phyloP scores from a whole-genome alignment of 2,113 vertebrate genomes.

The Excalfactoria chinensis region DNA sequence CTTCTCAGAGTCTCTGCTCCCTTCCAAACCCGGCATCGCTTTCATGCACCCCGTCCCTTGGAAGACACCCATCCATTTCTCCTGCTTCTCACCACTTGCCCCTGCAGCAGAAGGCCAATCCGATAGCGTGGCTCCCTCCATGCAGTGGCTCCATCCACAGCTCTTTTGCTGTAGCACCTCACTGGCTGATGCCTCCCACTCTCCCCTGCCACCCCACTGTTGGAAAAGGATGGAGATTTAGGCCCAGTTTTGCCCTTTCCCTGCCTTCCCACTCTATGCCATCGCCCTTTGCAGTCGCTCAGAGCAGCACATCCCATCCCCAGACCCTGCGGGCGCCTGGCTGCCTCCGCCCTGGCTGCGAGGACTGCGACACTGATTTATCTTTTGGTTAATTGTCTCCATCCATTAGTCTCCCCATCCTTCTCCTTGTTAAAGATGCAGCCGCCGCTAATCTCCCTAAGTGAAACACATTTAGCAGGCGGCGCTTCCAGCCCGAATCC shows the following conservation, averaged over 20 bases:
- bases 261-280: not conserved
- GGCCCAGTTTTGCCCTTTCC: not conserved
- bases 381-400: slow-evolving; percentile 70
- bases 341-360: slow-evolving; percentile 12
- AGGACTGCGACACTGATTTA: slow-evolving; percentile 60
- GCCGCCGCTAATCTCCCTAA: slow-evolving; percentile 37
- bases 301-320: not conserved
- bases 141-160: not conserved
- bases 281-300: not conserved
- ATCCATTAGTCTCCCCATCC: slow-evolving; percentile 65
- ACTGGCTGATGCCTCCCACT: not conserved
- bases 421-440: slow-evolving; percentile 57
- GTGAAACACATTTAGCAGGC: not conserved
- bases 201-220: fast-evolving
- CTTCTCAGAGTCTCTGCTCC: not conserved
- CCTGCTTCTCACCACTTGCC: not conserved
- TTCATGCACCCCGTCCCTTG: not conserved
- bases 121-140: not conserved
- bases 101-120: not conserved
- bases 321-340: slow-evolving; percentile 34
- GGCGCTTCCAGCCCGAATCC: not conserved
- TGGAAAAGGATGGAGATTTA: not conserved
- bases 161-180: not conserved
- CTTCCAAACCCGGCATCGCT: not conserved
- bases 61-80: not conserved